Conservation (phyloP, 1,140 invertebrate genomes). For the Lordiphosa collinella region DNA sequence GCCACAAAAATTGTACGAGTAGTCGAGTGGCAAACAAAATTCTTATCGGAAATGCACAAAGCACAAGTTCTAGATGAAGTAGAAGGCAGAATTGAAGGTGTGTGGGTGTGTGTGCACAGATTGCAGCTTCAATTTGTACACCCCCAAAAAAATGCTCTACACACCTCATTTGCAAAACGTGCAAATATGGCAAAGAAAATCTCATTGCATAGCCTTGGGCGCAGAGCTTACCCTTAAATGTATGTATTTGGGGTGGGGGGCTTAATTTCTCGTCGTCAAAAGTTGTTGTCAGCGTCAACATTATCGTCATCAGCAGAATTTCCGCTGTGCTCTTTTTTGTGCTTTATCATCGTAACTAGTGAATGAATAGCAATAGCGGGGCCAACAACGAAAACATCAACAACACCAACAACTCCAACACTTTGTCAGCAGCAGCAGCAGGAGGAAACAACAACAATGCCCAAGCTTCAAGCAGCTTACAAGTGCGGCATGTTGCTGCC, state of each 20-base stretch:
- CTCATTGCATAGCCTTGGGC: constrained; percentile 46
- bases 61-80: constrained; percentile 31
- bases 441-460: constrained; percentile 52
- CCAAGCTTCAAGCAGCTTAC: constrained; percentile 68
- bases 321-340: constrained; percentile 71
- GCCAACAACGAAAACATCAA: constrained; percentile 54
- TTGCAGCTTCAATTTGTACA: constrained; percentile 32
- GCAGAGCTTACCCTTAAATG: background rate
- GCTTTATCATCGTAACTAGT: constrained; percentile 75
- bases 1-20: constrained; percentile 56
- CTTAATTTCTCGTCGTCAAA: constrained; percentile 52
- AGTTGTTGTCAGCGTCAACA: constrained; percentile 56
- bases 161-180: constrained; percentile 58
- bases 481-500: constrained; percentile 74
- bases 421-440: constrained; percentile 46
- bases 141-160: constrained; percentile 29
- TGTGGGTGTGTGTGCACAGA: constrained; percentile 11
- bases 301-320: constrained; percentile 77
- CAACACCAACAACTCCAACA: constrained; percentile 35
- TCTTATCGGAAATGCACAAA: constrained; percentile 66
- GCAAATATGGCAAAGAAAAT: constrained; percentile 64
- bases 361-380: constrained; percentile 67
- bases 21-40: constrained; percentile 62
- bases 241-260: constrained; percentile 19
- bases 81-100: constrained; percentile 20